A percentile compares a stretch with the other conserved stretches of the same genome.
phyloP scores from a whole-genome alignment of 1,140 invertebrate species.

The Drosophila littoralis region DNA sequence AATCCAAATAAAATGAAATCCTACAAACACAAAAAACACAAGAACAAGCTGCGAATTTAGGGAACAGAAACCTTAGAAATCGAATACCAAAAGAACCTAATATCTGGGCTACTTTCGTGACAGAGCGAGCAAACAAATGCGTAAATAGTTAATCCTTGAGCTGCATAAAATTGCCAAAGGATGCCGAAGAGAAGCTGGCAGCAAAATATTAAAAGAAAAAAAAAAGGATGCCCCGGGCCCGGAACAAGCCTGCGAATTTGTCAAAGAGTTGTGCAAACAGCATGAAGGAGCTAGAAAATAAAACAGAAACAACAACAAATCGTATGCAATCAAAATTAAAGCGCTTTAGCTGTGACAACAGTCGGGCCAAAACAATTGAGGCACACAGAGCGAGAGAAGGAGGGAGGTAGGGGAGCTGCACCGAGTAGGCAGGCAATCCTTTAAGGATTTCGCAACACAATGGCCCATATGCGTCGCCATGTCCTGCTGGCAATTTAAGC shows the following conservation, averaged over 20 bases:
- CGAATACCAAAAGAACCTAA: slow-evolving; percentile 3
- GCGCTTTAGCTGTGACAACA: slow-evolving; percentile 81
- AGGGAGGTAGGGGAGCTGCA: background rate
- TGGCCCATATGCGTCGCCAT: slow-evolving; percentile 24
- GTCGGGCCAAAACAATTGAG: slow-evolving; percentile 66
- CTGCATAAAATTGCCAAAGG: slow-evolving; percentile 69
- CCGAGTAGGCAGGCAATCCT: slow-evolving; percentile 51
- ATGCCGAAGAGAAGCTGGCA: slow-evolving; percentile 28
- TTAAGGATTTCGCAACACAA: slow-evolving; percentile 71
- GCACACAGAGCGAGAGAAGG: background rate
- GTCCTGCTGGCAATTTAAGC: slow-evolving; percentile 79
- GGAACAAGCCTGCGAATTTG: slow-evolving; percentile 78
- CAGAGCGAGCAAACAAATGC: slow-evolving; percentile 29
- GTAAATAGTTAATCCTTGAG: slow-evolving; percentile 75
- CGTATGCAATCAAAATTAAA: slow-evolving; percentile 83
- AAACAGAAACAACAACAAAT: slow-evolving; percentile 65
- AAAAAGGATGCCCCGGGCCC: slow-evolving; percentile 11
- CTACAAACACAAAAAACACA: slow-evolving; percentile 17
- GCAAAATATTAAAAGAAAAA: background rate
- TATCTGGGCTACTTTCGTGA: slow-evolving; percentile 64
- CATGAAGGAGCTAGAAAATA: slow-evolving; percentile 21
- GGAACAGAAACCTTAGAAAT: slow-evolving; percentile 1
- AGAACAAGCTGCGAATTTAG: slow-evolving; percentile 30
- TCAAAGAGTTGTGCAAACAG: slow-evolving; percentile 77
- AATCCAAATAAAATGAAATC: slow-evolving; percentile 44